These are phyloP conservation scores for Metopolophium dirhodum DNA, from an alignment of 1,140 invertebrate species.

Conservation along the genomic window DNA sequence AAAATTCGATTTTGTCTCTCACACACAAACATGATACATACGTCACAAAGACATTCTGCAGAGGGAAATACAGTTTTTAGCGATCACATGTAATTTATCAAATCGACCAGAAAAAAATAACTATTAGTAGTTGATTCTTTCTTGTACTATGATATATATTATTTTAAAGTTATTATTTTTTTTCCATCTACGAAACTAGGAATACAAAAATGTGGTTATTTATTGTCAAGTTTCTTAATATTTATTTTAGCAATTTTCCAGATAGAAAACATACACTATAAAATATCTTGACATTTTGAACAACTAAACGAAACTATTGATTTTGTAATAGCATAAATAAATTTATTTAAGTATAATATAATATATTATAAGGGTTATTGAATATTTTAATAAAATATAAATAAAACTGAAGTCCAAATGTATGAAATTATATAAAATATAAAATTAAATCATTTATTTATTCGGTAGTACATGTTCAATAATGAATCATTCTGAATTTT, in stretches of 20 bases:
- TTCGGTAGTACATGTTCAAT: background rate
- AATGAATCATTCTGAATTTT: background rate
- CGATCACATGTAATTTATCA: background rate
- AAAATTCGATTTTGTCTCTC: background rate
- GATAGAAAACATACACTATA: background rate
- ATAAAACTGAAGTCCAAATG: background rate
- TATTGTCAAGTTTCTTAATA: background rate
- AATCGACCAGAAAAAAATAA: background rate
- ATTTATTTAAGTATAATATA: background rate
- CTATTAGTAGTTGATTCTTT: slow-evolving; percentile 7
- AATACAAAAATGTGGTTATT: background rate
- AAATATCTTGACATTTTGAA: background rate
- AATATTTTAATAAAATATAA: background rate
- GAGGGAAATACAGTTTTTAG: background rate
- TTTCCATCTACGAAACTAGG: background rate
- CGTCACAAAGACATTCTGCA: background rate
- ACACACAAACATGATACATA: background rate
- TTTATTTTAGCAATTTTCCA: background rate
- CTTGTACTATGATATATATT: background rate
- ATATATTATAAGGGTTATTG: background rate
- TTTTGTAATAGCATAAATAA: background rate
- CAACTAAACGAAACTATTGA: background rate
- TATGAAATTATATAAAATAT: background rate
- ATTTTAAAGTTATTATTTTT: background rate
- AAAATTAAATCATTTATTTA: background rate